Base-by-base conservation (phyloP, 2,888 invertebrate genomes). In the Dendrolimus pini region DNA sequence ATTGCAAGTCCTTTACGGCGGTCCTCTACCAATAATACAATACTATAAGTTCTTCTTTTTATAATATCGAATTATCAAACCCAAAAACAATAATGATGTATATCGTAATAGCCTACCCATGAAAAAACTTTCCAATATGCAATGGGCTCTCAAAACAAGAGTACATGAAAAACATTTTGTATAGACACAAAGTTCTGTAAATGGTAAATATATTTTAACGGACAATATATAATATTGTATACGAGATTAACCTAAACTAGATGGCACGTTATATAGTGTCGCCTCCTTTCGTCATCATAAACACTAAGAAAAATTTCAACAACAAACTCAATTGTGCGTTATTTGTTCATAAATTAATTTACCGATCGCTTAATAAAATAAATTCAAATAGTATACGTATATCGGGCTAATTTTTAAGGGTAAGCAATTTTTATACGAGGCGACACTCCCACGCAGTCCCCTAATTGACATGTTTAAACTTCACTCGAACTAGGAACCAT, bases 181-280 rank as follows among this genome's bases (percentile, higher is more conserved):
- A 91, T 90, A 91, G 89, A 90, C 90, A 87, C 89, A 89, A 89
- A 87, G 88, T 89, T 91, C 89, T 89, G 90, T 91, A 91, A 89
- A 90, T 88, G 90, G 89, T 91, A 91, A 89, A 91, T 89, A 91
- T 91, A 91, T 87, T 88, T 89, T 84, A 91, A 91, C 90, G 89
- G 91, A 91, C 90, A 91, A 90, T 91, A 91, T 90, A 89, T 89
- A 91, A 89, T 89, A 89, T 89, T 91, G 90, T 91, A 91, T 90
- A 90, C 89, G 88, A 89, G 88, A 86, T 90, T 90, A 91, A 90
- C 91, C 91, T 91, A 91, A 90, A 90, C 90, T 91, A 91, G 90
- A 91, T 91, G 91, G 91, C 91, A 91, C 91, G 89, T 90, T 82
- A 84, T 78, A 79, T 79, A 82, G 89, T 89, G 91, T 86, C 89